A percentile compares a stretch with the other conserved stretches of the same genome.
phyloP scores from a whole-genome alignment of 2,888 invertebrate species.

The Eupithecia insigniata region DNA sequence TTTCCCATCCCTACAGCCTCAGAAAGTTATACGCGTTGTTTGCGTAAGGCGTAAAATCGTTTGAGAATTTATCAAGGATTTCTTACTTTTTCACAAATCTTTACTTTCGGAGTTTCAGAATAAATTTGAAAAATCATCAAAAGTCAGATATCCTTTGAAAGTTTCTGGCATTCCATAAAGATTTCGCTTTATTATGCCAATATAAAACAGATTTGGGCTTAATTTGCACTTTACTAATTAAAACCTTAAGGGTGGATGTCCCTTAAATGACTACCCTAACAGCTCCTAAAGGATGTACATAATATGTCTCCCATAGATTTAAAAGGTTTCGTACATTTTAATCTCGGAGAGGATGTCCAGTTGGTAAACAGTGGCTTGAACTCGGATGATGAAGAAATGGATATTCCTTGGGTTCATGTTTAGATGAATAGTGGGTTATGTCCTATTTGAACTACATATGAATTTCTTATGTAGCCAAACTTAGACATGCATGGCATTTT shows the following conservation, averaged over 20 bases:
- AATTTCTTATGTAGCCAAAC: too few species aligned
- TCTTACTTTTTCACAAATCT: slow-evolving; percentile 27
- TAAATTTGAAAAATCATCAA: slow-evolving; percentile 2
- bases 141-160: not conserved
- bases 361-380: slow-evolving; percentile 62
- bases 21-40: slow-evolving; percentile 40
- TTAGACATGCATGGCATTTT: too few species aligned
- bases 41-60: slow-evolving; percentile 38
- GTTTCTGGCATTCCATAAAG: not conserved
- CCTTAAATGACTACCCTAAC: slow-evolving; percentile 10
- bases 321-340: slow-evolving; percentile 47
- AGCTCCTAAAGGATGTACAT: slow-evolving; percentile 10
- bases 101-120: slow-evolving; percentile 6
- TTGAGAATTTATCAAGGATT: slow-evolving; percentile 42
- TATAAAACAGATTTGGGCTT: slow-evolving; percentile 17
- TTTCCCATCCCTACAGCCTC: slow-evolving; percentile 32
- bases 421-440: too few species aligned
- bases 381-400: slow-evolving; percentile 8
- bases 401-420: not conserved
- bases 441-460: too few species aligned
- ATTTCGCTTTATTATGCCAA: not conserved
- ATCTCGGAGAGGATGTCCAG: slow-evolving; percentile 47
- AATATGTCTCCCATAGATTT: slow-evolving; percentile 25
- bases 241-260: slow-evolving; percentile 15
- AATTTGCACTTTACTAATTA: slow-evolving; percentile 35